These are phyloP conservation scores for Ips nitidus DNA, from an alignment of 1,140 invertebrate species.

Conservation along the genomic window DNA sequence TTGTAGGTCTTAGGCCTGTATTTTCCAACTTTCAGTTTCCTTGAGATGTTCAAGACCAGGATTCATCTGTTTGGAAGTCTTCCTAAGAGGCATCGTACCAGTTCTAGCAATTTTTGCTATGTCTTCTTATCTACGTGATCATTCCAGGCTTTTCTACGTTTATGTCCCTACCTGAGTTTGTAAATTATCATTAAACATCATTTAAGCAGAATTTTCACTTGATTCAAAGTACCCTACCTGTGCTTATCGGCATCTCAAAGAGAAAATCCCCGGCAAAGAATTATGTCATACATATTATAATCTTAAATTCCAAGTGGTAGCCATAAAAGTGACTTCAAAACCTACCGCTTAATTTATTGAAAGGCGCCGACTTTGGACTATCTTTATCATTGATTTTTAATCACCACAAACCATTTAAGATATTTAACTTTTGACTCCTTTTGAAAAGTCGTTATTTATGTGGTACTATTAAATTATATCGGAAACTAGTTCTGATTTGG, in stretches of 20 bases:
- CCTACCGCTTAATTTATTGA: slow-evolving; percentile 30
- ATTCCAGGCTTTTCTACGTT: no score
- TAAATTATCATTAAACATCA: no score
- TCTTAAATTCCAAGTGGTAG: slow-evolving; percentile 31
- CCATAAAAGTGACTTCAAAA: slow-evolving; percentile 32
- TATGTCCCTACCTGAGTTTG: no score
- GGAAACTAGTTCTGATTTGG: not conserved
- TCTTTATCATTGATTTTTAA: slow-evolving; percentile 33
- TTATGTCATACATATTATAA: slow-evolving; percentile 33
- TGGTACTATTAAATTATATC: slow-evolving; percentile 15
- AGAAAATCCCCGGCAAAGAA: slow-evolving; percentile 21
- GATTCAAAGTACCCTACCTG: not conserved
- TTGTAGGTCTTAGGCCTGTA: no score
- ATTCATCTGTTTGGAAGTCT: no score
- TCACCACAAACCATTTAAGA: slow-evolving; percentile 32
- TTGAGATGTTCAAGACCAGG: no score
- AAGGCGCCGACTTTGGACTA: slow-evolving; percentile 25
- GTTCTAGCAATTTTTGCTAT: no score
- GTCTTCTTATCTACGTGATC: no score
- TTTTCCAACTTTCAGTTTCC: no score
- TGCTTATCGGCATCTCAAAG: slow-evolving; percentile 19
- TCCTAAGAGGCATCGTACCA: no score
- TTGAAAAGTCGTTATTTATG: slow-evolving; percentile 20
- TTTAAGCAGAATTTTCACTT: no score
- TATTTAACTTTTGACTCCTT: slow-evolving; percentile 27